Conservation (phyloP, 2,797 vertebrate species). For the Salmo trutta region DNA sequence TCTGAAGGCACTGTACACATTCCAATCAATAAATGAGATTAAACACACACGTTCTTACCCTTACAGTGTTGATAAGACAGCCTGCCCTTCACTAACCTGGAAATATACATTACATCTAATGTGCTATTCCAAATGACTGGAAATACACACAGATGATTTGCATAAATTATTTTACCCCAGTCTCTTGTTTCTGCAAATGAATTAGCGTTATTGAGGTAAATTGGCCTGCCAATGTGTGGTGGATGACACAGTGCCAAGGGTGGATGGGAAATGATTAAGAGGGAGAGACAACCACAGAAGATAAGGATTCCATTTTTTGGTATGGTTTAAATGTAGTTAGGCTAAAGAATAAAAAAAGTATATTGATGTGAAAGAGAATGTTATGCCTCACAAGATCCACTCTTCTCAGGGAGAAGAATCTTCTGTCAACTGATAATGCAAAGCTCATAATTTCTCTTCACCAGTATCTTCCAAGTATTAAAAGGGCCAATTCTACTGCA, state of each 20-base stretch:
- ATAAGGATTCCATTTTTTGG: conserved; percentile 38
- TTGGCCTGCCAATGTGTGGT: conserved; percentile 12
- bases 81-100: neutral
- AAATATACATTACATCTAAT: conserved; percentile 1
- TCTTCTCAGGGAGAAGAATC: conserved; percentile 45
- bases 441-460: conserved; percentile 39
- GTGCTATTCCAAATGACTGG: conserved; percentile 10
- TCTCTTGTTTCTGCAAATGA: conserved; percentile 4
- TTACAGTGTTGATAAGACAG: conserved; percentile 14
- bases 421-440: conserved; percentile 24
- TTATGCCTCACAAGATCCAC: conserved; percentile 64
- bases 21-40: neutral
- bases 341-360: conserved; percentile 59
- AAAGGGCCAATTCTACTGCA: conserved; percentile 43
- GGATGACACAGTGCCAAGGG: neutral
- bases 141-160: conserved; percentile 15
- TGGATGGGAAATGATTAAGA: neutral
- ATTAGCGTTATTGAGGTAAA: conserved; percentile 12
- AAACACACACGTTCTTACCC: conserved; percentile 23
- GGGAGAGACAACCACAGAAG: conserved; percentile 30
- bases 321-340: conserved; percentile 64
- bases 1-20: neutral
- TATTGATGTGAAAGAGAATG: conserved; percentile 56
- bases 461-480: conserved; percentile 12
- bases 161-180: conserved; percentile 22